Evolutionary conservation across 2,888 invertebrate genomes (phyloP), one percentile per base, ranked within the genome.

Genomic region (Drosophila atroscutellata): DNA sequence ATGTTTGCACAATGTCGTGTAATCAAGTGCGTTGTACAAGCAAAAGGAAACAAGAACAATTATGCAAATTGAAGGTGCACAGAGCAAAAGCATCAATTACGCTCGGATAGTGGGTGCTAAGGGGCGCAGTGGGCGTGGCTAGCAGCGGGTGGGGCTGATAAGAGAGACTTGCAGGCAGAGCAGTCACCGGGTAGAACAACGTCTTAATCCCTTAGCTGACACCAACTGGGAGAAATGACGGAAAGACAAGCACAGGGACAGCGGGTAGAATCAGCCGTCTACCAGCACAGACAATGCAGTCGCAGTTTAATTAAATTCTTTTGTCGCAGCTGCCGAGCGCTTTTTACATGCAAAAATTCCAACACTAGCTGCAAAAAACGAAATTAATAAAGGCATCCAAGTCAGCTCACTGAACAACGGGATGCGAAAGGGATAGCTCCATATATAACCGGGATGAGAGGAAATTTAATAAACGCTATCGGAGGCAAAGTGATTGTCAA

Each of bases 241-340:
- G 28, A 28, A 3, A 2, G 11, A 26, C 18, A 26, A 39, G 30
- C 13, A n/a, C 3, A n/a, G 13, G n/a, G 30, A 28, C 3, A 45
- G 18, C 11, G 24, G 39, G n/a, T 9, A 8, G 30, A 28, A 26
- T 11, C 37, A 15, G 20, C 13, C 11, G 50, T 42, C 47, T 34
- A 42, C 58, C 54, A 39, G 42, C 26, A 15, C 67, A 77, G 82
- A 84, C 85, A 83, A 74, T 81, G 86, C 76, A 73, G 57, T 66
- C 62, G 47, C 77, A 64, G 62, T 88, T 85, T 85, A 85, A 85
- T 85, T 85, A 85, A 85, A 89, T 85, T 85, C 85, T 84, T 88
- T 86, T 86, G 84, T 88, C 76, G 79, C 84, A 50, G 61, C 70
- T 60, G 71, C 66, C 63, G 67, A 62, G 49, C 70, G 49, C 79